Percentiles rank a stretch among this genome's conserved stretches.
These are phyloP conservation scores for Choristoneura fumiferana DNA, from an alignment of 1,140 invertebrate species.

Conservation along the genomic window DNA sequence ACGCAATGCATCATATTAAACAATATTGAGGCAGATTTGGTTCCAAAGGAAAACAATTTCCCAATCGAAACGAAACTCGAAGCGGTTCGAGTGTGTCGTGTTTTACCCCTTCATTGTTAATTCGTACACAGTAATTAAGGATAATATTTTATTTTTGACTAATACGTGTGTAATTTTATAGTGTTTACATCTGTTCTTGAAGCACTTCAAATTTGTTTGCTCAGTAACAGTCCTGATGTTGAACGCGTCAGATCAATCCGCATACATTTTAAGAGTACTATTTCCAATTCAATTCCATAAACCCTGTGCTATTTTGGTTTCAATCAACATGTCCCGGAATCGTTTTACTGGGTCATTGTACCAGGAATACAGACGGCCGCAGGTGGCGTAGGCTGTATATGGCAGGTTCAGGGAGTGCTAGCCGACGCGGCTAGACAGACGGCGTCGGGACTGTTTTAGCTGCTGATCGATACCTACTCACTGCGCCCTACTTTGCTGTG, in stretches of 20 bases:
- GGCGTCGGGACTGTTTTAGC: constrained; percentile 61
- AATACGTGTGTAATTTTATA: too few species aligned
- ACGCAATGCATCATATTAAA: constrained; percentile 37
- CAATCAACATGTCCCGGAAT: constrained; percentile 44
- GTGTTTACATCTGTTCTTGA: too few species aligned
- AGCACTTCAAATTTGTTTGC: too few species aligned
- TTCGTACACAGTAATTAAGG: constrained; percentile 11
- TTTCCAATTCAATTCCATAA: constrained; percentile 39
- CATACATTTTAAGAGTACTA: constrained; percentile 18
- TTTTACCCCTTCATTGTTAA: constrained; percentile 20
- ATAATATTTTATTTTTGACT: neutral
- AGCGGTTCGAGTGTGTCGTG: constrained; percentile 31
- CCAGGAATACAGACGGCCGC: constrained; percentile 39
- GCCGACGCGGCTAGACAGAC: constrained; percentile 55
- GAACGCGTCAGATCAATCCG: neutral
- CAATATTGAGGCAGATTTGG: constrained; percentile 55
- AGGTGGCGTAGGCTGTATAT: constrained; percentile 49
- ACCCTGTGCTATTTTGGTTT: constrained; percentile 39
- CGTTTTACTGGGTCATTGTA: constrained; percentile 59
- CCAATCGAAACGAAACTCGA: constrained; percentile 67
- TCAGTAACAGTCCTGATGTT: too few species aligned
- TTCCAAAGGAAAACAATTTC: constrained; percentile 57
- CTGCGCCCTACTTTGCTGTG: constrained; percentile 62
- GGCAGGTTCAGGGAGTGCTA: constrained; percentile 37
- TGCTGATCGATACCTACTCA: constrained; percentile 64